Conservation (phyloP, 2,888 invertebrate species). For the Lasioglossum vierecki region DNA sequence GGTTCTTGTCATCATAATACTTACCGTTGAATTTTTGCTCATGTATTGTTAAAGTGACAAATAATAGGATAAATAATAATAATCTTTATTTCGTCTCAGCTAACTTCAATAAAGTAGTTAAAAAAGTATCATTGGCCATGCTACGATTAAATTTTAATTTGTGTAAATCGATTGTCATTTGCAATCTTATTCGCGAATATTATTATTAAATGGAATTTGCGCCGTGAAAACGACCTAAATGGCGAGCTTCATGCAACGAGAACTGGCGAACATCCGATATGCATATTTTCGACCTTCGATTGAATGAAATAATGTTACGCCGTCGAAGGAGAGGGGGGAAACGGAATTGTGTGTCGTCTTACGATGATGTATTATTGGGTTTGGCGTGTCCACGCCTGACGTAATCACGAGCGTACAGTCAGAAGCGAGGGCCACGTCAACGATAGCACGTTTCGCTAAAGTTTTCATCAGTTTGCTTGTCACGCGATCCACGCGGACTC, state of each 20-base stretch:
- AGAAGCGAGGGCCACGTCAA: constrained; percentile 39
- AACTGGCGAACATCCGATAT: not conserved
- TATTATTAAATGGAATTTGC: too few species aligned
- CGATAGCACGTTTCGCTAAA: constrained; percentile 47
- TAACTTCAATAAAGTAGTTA: too few species aligned
- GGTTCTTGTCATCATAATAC: too few species aligned
- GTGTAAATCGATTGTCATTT: too few species aligned
- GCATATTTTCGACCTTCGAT: constrained; percentile 19
- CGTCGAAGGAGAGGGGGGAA: constrained; percentile 37
- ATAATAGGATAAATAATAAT: too few species aligned
- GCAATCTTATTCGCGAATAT: too few species aligned
- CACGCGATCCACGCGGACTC: constrained; percentile 51
- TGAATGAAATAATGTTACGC: constrained; percentile 47
- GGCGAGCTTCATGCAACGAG: too few species aligned
- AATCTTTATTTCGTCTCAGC: too few species aligned
- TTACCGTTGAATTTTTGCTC: not conserved
- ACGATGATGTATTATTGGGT: constrained; percentile 61
- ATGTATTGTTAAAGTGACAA: too few species aligned
- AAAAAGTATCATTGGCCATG: too few species aligned
- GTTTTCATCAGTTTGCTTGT: constrained; percentile 57
- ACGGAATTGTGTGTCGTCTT: constrained; percentile 34
- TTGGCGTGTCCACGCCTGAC: constrained; percentile 49
- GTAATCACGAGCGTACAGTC: constrained; percentile 48
- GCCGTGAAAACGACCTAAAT: too few species aligned
- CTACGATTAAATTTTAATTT: too few species aligned